Conservation (phyloP, 2,113 vertebrate genomes). For the Neodon shergylaensis region DNA sequence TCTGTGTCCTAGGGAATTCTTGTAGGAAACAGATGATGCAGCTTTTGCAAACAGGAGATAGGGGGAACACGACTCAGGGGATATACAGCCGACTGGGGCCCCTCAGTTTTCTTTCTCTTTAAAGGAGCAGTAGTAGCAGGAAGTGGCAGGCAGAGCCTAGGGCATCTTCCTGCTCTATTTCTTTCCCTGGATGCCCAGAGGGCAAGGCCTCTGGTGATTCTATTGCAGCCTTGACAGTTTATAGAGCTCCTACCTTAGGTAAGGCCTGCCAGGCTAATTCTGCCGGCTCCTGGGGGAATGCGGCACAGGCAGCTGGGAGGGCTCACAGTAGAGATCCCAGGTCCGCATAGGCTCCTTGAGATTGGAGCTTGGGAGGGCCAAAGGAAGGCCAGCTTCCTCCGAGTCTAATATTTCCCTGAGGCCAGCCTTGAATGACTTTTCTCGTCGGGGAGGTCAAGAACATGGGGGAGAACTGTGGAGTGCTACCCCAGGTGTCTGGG, state of each 20-base stretch:
- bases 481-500: not conserved
- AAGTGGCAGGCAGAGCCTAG: not conserved
- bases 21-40: not conserved
- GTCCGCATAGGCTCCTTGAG: not conserved
- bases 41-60: not conserved
- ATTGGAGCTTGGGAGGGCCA: not conserved
- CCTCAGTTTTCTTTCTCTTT: accelerated
- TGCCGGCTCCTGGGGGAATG: too few relatives aligned
- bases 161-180: not conserved
- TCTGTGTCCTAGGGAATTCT: not conserved
- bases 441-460: not conserved
- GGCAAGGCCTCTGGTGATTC: not conserved
- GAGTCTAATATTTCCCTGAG: not conserved
- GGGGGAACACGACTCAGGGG: not conserved
- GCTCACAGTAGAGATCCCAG: not conserved
- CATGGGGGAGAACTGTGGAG: not conserved
- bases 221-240: not conserved
- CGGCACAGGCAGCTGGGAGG: not conserved
- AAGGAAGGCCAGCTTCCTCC: not conserved
- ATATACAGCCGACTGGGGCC: not conserved
- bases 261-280: not conserved
- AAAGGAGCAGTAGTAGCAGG: not conserved
- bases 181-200: not conserved
- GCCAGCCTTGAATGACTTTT: not conserved
- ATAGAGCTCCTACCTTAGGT: not conserved